Percentiles rank a stretch among this genome's conserved stretches.
phyloP scores from a whole-genome alignment of 2,797 vertebrate species.

The Glyptemys insculpta region DNA sequence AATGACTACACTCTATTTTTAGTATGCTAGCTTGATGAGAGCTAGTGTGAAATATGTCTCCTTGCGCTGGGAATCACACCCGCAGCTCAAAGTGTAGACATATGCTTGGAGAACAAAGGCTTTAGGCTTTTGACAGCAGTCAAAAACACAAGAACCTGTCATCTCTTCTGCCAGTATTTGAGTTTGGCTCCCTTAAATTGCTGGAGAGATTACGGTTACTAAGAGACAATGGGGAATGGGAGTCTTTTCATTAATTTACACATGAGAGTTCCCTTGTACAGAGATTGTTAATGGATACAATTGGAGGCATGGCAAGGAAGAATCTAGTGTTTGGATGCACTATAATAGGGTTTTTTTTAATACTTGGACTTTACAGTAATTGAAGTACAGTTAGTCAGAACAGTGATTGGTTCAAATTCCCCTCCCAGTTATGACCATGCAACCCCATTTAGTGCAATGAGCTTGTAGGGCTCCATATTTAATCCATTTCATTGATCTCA shows the following conservation, averaged over 20 bases:
- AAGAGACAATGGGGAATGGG: not conserved
- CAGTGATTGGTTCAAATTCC: not conserved
- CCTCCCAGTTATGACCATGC: not conserved
- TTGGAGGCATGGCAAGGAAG: not conserved
- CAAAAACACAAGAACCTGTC: not conserved
- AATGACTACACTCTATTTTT: not conserved
- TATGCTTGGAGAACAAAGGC: no score
- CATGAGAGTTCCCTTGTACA: not conserved
- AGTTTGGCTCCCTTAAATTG: not conserved
- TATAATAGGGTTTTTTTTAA: not conserved
- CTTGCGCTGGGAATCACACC: not conserved
- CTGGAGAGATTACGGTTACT: not conserved
- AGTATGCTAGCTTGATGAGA: not conserved
- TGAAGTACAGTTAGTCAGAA: not conserved
- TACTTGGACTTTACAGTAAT: not conserved
- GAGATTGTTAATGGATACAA: not conserved
- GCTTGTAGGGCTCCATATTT: not conserved
- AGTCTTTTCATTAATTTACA: not conserved
- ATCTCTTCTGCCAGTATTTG: not conserved
- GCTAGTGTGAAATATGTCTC: not conserved
- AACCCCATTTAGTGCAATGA: not conserved
- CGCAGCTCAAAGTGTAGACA: not conserved
- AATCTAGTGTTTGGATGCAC: not conserved
- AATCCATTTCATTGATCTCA: not conserved
- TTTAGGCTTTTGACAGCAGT: not conserved